Evolutionary conservation across 2,113 vertebrate genomes (phyloP).

Genomic region (Myrmecophaga tridactyla): DNA sequence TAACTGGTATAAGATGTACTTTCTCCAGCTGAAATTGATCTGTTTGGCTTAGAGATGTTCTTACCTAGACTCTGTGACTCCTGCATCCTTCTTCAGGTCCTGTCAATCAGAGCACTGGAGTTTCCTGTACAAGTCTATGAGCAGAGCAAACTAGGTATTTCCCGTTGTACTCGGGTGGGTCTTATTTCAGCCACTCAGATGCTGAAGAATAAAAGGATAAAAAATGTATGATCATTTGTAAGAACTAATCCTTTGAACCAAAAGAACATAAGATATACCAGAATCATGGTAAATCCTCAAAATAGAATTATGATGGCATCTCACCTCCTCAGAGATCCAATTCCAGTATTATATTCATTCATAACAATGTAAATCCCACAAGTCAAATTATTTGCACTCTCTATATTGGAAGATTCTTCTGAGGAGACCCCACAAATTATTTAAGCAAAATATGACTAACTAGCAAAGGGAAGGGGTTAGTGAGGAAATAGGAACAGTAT

Average conservation of each 20-base stretch:
- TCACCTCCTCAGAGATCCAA: neutral
- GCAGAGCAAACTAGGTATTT: neutral
- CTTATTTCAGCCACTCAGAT: constrained; percentile 8
- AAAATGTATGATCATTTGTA: neutral
- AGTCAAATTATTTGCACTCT: neutral
- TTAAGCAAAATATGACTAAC: neutral
- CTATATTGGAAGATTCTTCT: neutral
- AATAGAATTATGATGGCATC: neutral
- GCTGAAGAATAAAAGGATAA: neutral
- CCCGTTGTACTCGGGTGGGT: neutral
- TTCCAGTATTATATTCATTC: neutral
- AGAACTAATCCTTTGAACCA: constrained; percentile 17
- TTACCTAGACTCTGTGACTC: neutral
- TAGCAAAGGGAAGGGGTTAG: neutral
- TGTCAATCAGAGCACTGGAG: neutral
- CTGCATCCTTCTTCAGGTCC: neutral
- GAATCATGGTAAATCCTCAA: constrained; percentile 7
- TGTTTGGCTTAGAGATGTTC: neutral
- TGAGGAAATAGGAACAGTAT: constrained; percentile 2
- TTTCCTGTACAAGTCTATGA: neutral
- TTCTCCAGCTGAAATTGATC: constrained; percentile 1
- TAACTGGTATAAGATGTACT: neutral
- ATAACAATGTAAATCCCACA: neutral
- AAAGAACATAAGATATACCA: neutral
- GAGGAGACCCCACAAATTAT: constrained; percentile 22